Percentiles rank a stretch among this genome's conserved stretches.
Conservation (phyloP, 2,888 invertebrate species). For the Aleiodes leptofemur region DNA sequence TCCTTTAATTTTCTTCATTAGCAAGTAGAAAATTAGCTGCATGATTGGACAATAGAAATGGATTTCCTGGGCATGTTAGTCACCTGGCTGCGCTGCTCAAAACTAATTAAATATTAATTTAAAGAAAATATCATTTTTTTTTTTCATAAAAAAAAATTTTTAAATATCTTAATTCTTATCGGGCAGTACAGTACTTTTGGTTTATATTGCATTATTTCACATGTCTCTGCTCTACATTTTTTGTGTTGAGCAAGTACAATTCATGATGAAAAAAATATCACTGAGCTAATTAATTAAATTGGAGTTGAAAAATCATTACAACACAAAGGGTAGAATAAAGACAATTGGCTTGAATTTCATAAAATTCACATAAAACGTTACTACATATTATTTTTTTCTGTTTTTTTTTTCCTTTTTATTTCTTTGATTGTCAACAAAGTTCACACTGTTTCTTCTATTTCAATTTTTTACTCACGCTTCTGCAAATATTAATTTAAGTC, state of each 20-base stretch:
- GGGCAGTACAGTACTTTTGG: conserved; percentile 32
- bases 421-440: neutral
- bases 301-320: conserved; percentile 16
- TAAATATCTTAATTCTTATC: conserved; percentile 29
- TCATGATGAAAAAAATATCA: conserved; percentile 2
- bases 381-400: neutral
- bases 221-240: conserved; percentile 40
- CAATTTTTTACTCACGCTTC: neutral
- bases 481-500: neutral
- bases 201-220: conserved; percentile 7
- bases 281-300: conserved; percentile 28
- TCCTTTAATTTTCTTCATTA: neutral
- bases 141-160: neutral
- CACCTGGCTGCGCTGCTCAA: conserved; percentile 14
- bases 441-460: conserved; percentile 2
- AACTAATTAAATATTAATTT: neutral
- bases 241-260: neutral
- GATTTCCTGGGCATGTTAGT: conserved; percentile 21
- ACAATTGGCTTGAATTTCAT: conserved; percentile 20
- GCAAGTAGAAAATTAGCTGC: conserved; percentile 28
- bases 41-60: conserved; percentile 23
- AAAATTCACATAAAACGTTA: conserved; percentile 21
- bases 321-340: conserved; percentile 22
- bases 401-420: neutral
- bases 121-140: neutral